A percentile compares a stretch with the other conserved stretches of the same genome.
Evolutionary conservation across 2,113 vertebrate genomes (phyloP).

Genomic region (Otocyon megalotis): DNA sequence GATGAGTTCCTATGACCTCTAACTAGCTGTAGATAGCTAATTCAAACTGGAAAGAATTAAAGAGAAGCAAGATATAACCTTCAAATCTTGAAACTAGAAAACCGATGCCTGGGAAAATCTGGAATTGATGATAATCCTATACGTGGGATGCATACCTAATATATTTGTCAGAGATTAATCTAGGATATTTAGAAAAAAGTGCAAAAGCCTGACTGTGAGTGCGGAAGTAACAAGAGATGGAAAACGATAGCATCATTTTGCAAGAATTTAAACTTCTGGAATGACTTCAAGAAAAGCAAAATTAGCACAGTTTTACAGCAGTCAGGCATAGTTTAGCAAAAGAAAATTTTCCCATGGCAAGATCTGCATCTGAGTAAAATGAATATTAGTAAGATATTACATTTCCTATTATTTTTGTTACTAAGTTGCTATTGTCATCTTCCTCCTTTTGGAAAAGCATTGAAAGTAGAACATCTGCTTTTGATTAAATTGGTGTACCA

Average conservation of each 20-base stretch:
- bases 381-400: conserved; percentile 41
- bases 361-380: conserved; percentile 17
- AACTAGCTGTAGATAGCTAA: not conserved
- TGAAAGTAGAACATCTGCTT: conserved; percentile 65
- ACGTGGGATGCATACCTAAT: not conserved
- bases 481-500: conserved; percentile 47
- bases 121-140: not conserved
- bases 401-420: conserved; percentile 41
- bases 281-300: conserved; percentile 68
- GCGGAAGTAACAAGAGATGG: not conserved
- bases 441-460: conserved; percentile 31
- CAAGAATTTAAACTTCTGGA: conserved; percentile 50
- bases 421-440: conserved; percentile 57
- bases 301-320: conserved; percentile 54
- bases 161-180: not conserved
- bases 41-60: not conserved
- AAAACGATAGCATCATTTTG: not conserved
- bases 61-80: not conserved
- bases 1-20: not conserved
- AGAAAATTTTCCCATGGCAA: conserved; percentile 13
- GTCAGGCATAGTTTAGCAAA: conserved; percentile 52
- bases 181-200: not conserved
- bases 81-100: not conserved
- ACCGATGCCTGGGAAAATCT: not conserved
- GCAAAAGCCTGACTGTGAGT: not conserved